phyloP scores from a whole-genome alignment of 2,797 vertebrate species.

The Capromys pilorides region DNA sequence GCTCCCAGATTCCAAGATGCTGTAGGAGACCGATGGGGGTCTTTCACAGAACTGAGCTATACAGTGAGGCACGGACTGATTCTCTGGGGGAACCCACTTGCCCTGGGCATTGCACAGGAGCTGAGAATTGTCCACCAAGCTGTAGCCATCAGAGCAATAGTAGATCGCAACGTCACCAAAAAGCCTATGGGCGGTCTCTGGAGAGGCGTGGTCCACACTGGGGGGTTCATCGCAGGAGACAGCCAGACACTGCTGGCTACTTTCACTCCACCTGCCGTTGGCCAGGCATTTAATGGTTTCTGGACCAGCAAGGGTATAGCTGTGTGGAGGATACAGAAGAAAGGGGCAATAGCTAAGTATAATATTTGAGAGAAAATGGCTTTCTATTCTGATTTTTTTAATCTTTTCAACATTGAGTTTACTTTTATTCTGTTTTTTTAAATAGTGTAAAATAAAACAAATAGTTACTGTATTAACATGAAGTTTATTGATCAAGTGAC shows the following conservation, averaged over 20 bases:
- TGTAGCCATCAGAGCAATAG: slow-evolving; percentile 96
- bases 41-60: slow-evolving; percentile 96
- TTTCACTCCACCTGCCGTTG: slow-evolving; percentile 91
- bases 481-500: background rate
- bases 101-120: slow-evolving; percentile 95
- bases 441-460: background rate
- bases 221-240: slow-evolving; percentile 96
- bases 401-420: slow-evolving; percentile 8
- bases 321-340: slow-evolving; percentile 79
- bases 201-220: slow-evolving; percentile 92
- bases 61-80: slow-evolving; percentile 90
- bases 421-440: slow-evolving; percentile 35
- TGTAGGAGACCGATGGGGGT: slow-evolving; percentile 90
- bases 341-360: slow-evolving; percentile 29
- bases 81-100: slow-evolving; percentile 92
- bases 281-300: slow-evolving; percentile 92
- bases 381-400: background rate
- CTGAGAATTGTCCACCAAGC: slow-evolving; percentile 92
- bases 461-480: background rate
- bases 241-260: slow-evolving; percentile 93
- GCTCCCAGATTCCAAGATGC: slow-evolving; percentile 93
- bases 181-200: slow-evolving; percentile 93
- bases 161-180: slow-evolving; percentile 96
- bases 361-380: background rate
- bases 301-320: slow-evolving; percentile 93